These are phyloP conservation scores for Carapus acus DNA, from an alignment of 2,797 vertebrate genomes.

Conservation along the genomic window DNA sequence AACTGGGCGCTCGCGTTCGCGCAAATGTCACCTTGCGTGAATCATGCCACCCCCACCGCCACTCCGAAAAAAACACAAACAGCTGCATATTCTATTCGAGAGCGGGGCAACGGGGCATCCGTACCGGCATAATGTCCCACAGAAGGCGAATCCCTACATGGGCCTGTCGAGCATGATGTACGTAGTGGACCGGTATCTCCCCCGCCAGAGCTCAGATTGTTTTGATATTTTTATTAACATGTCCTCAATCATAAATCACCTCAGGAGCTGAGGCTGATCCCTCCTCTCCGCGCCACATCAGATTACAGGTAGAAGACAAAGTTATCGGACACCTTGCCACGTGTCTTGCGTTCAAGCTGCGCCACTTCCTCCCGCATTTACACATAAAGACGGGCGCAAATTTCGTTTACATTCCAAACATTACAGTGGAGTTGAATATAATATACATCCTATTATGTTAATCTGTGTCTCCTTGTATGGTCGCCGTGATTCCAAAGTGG, in stretches of 20 bases:
- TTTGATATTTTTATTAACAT: constrained; percentile 82
- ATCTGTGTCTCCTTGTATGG: constrained; percentile 25
- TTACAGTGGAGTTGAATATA: constrained; percentile 46
- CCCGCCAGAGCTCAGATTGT: constrained; percentile 76
- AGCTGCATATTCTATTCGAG: constrained; percentile 57
- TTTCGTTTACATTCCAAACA: constrained; percentile 46
- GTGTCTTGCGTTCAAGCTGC: constrained; percentile 49
- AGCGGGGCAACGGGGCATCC: constrained; percentile 45
- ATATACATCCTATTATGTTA: constrained; percentile 69
- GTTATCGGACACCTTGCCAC: constrained; percentile 64
- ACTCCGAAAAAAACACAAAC: constrained; percentile 35
- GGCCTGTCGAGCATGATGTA: constrained; percentile 77
- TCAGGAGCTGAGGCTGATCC: constrained; percentile 54
- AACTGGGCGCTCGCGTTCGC: too few relatives aligned
- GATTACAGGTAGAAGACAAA: constrained; percentile 74
- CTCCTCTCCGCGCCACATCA: constrained; percentile 60
- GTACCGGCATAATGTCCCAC: constrained; percentile 49
- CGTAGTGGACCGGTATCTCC: constrained; percentile 71
- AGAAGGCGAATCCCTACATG: constrained; percentile 38
- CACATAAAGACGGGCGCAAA: constrained; percentile 18
- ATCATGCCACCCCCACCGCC: constrained; percentile 30
- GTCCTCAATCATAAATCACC: constrained; percentile 82
- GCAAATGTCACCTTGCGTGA: constrained; percentile 68
- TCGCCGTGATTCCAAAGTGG: constrained; percentile 34
- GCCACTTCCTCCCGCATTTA: constrained; percentile 23